Percentiles rank a stretch among this genome's conserved stretches.
These are phyloP conservation scores for Clistopyga incitator DNA, from an alignment of 2,888 invertebrate genomes.

Conservation along the genomic window DNA sequence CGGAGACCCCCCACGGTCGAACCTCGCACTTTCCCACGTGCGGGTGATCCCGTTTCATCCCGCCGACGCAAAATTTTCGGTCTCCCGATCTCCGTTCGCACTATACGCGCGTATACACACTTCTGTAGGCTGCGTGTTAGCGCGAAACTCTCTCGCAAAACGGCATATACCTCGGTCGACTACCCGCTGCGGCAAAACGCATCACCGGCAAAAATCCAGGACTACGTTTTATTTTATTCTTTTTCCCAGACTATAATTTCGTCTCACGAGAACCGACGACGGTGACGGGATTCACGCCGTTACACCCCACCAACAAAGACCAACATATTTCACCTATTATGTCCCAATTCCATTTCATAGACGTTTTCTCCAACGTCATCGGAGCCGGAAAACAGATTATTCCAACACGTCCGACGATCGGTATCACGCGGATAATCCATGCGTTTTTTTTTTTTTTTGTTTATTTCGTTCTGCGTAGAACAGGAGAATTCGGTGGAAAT, in stretches of 20 bases:
- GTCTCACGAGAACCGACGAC: slow-evolving; percentile 51
- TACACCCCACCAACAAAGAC: slow-evolving; percentile 11
- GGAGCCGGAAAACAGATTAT: slow-evolving; percentile 47
- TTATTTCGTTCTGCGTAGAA: slow-evolving; percentile 39
- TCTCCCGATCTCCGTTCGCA: slow-evolving; percentile 28
- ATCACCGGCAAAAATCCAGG: slow-evolving; percentile 39
- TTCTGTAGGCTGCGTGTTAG: slow-evolving; percentile 57
- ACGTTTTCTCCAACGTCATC: slow-evolving; percentile 33
- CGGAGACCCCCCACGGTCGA: slow-evolving; percentile 81
- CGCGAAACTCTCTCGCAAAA: slow-evolving; percentile 63
- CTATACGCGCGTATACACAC: slow-evolving; percentile 49
- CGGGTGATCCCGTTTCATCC: slow-evolving; percentile 84
- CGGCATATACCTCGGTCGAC: slow-evolving; percentile 39
- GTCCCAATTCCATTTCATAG: slow-evolving; percentile 46
- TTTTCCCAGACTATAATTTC: slow-evolving; percentile 62
- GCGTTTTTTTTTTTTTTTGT: slow-evolving; percentile 15
- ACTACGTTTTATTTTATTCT: slow-evolving; percentile 12
- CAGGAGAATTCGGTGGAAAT: slow-evolving; percentile 28
- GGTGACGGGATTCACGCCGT: slow-evolving; percentile 46
- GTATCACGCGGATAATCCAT: slow-evolving; percentile 60
- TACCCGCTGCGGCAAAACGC: slow-evolving; percentile 63
- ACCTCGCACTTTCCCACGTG: slow-evolving; percentile 84
- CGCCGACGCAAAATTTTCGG: slow-evolving; percentile 78
- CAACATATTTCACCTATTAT: slow-evolving; percentile 45
- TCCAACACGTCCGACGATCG: slow-evolving; percentile 61